Evolutionary conservation across 1,140 invertebrate species (phyloP).

Genomic region (Metopolophium dirhodum): DNA sequence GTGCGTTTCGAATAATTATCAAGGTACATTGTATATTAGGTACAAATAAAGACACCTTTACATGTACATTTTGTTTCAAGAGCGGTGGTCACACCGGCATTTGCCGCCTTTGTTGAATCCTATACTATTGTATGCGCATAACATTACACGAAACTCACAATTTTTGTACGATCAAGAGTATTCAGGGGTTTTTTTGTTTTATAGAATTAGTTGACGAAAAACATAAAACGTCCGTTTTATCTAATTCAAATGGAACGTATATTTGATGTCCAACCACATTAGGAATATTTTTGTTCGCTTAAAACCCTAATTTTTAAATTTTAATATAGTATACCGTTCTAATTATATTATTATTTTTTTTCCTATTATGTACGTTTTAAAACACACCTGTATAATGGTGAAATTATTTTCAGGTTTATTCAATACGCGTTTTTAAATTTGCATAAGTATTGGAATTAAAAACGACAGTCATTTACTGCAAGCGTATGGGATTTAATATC

Average conservation of each 20-base stretch:
- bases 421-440: background rate
- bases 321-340: no score
- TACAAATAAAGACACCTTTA: background rate
- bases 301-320: background rate
- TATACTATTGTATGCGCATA: background rate
- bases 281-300: background rate
- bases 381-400: background rate
- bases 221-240: no score
- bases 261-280: background rate
- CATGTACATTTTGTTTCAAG: background rate
- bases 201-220: background rate
- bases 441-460: background rate
- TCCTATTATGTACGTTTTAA: background rate
- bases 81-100: background rate
- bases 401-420: background rate
- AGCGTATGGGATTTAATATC: background rate
- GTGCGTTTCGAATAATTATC: background rate
- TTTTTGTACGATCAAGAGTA: background rate
- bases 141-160: background rate
- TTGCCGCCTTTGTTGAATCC: background rate
- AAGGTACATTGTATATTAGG: background rate
- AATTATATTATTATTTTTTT: no score
- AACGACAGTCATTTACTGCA: background rate
- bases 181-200: background rate
- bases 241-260: background rate